Evolutionary conservation across 2,888 invertebrate species (phyloP).

Genomic region (Coelopa pilipes): DNA sequence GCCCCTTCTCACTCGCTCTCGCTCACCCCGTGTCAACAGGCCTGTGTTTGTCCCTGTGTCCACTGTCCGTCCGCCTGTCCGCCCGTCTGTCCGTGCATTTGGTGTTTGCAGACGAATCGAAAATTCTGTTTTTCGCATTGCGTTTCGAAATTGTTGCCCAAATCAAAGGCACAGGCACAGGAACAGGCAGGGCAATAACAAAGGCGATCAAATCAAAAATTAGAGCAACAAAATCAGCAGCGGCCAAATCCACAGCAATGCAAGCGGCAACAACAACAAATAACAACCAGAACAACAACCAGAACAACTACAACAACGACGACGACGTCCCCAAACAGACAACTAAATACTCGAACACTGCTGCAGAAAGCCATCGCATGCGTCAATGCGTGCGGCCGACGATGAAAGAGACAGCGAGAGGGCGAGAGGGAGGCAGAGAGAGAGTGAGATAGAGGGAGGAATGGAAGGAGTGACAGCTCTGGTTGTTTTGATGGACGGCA

Average conservation of each 20-base stretch:
- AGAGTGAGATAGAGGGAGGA: background rate
- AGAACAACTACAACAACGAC: background rate
- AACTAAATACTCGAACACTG: slow-evolving; percentile 12
- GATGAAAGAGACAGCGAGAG: too few relatives aligned
- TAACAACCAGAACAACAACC: background rate
- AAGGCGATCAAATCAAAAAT: too few relatives aligned
- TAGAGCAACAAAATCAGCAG: too few relatives aligned
- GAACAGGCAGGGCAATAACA: too few relatives aligned
- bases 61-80: too few relatives aligned
- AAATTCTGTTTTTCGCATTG: background rate
- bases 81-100: background rate
- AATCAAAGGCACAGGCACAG: background rate
- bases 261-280: too few relatives aligned
- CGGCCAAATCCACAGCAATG: too few relatives aligned
- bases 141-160: background rate
- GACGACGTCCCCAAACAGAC: background rate
- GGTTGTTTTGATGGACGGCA: too few relatives aligned
- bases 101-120: background rate
- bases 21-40: too few relatives aligned
- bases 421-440: too few relatives aligned
- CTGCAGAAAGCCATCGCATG: background rate
- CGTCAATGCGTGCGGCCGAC: background rate
- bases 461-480: background rate
- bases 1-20: background rate
- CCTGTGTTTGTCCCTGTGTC: too few relatives aligned